Base-by-base conservation (phyloP, 2,888 invertebrate species). In the Heliconius ismenius region DNA sequence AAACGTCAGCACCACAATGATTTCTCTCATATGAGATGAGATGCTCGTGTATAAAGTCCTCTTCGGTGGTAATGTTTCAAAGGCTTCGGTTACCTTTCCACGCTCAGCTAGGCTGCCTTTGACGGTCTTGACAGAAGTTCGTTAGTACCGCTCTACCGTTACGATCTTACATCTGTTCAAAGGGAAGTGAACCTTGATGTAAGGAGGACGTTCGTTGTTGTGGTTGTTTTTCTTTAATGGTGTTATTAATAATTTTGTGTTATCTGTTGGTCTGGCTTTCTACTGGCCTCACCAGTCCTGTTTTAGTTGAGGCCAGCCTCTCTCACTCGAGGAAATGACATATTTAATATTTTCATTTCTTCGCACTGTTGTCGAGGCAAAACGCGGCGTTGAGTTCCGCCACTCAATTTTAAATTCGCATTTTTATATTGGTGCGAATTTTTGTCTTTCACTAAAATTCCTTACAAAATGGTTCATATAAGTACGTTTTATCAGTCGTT, bases 31-130 rank as follows among this genome's bases (percentile, higher is more conserved):
- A n/a, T 3, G 26, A 70, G 62, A 70, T 64, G 10, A 58, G 62
- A 70, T 64, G 10, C 54, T 65, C 58, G 64, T n/a, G n/a, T 64
- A 58, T 39, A 65, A 36, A 76, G 58, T 72, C 54, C 72, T 72
- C 58, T 76, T 65, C 65, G 28, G 64, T 70, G 76, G 70, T 76
- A 76, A 72, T 76, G 64, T 72, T 76, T 76, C 76, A 76, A 76
- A 76, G 76, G 70, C 70, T 76, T 76, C 65, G 72, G 76, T 76
- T 75, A 70, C 75, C 63, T 70, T 76, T 72, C 70, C 36, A 65
- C 49, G 54, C 72, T 76, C 65, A 72, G 76, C 64, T 72, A 67
- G 39, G 24, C 36, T 72, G 64, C 72, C 70, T 76, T 76, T 76
- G 76, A 76, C 64, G 72, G 54, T 72, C 76, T 76, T 72, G 76